phyloP scores from a whole-genome alignment of 2,888 invertebrate species.

The Ormyrus rosae region DNA sequence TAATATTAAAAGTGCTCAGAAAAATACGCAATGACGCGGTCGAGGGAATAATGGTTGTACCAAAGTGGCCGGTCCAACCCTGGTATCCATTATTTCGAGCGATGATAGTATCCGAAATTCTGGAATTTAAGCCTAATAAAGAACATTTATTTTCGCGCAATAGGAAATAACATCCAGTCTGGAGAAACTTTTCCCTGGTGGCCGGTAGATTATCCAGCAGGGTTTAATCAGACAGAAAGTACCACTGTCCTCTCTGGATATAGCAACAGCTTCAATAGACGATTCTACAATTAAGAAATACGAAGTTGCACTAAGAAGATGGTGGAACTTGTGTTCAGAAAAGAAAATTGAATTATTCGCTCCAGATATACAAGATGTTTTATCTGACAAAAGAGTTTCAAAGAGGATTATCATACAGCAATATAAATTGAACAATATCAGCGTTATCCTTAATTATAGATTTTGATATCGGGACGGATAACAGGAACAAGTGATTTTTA shows the following conservation, averaged over 20 bases:
- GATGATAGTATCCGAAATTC: not conserved
- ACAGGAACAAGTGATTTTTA: not conserved
- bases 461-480: not conserved
- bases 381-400: constrained; percentile 4
- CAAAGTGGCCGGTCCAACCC: not conserved
- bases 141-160: not conserved
- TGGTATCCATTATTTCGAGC: not conserved
- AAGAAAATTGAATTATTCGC: not conserved
- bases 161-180: not conserved
- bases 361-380: not conserved
- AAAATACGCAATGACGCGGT: not conserved
- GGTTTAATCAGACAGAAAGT: not conserved
- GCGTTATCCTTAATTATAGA: not conserved
- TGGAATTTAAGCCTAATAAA: constrained; percentile 6
- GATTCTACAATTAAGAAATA: constrained; percentile 14
- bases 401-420: not conserved
- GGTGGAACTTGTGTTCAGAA: not conserved
- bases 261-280: not conserved
- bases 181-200: not conserved
- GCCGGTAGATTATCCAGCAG: constrained; percentile 6
- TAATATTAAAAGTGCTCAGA: not conserved
- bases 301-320: not conserved
- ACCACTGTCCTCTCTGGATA: not conserved
- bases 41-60: not conserved
- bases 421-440: not conserved